A percentile compares a stretch with the other conserved stretches of the same genome.
These are phyloP conservation scores for Hippocampus kuda DNA, from an alignment of 2,797 vertebrate species.

Conservation along the genomic window DNA sequence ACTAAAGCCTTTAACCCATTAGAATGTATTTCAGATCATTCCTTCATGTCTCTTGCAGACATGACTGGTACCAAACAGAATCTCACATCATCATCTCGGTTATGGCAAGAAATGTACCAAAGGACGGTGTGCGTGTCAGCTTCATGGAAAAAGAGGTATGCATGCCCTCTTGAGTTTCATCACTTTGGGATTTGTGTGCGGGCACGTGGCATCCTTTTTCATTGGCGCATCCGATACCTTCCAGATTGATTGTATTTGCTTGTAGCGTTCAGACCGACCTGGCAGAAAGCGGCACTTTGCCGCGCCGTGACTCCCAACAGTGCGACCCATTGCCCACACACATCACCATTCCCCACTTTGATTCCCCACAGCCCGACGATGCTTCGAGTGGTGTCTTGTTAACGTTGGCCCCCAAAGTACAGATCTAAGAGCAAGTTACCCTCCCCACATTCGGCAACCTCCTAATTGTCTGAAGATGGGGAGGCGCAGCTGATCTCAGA, in stretches of 20 bases:
- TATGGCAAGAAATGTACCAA: conserved; percentile 84
- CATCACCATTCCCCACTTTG: conserved; percentile 29
- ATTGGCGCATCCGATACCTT: background rate
- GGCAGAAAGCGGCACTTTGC: background rate
- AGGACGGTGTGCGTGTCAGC: conserved; percentile 73
- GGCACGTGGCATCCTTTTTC: conserved; percentile 24
- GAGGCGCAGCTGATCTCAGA: conserved; percentile 55
- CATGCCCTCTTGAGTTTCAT: background rate
- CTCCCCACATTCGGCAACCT: conserved; percentile 56
- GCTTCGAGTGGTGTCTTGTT: conserved; percentile 67
- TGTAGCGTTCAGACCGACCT: background rate
- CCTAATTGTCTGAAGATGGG: conserved; percentile 61
- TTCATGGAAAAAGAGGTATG: conserved; percentile 83
- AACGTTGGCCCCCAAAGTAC: conserved; percentile 61
- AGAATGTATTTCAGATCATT: background rate
- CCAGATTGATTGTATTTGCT: background rate
- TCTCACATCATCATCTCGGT: conserved; percentile 87
- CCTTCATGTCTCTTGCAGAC: conserved; percentile 52
- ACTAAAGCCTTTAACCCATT: background rate
- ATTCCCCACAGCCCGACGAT: conserved; percentile 50
- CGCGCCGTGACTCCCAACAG: conserved; percentile 15
- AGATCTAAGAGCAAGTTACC: conserved; percentile 66
- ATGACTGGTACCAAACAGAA: conserved; percentile 98
- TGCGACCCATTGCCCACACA: conserved; percentile 12
- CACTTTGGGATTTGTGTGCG: background rate